phyloP scores from a whole-genome alignment of 2,113 vertebrate genomes.

The Tenrec ecaudatus region DNA sequence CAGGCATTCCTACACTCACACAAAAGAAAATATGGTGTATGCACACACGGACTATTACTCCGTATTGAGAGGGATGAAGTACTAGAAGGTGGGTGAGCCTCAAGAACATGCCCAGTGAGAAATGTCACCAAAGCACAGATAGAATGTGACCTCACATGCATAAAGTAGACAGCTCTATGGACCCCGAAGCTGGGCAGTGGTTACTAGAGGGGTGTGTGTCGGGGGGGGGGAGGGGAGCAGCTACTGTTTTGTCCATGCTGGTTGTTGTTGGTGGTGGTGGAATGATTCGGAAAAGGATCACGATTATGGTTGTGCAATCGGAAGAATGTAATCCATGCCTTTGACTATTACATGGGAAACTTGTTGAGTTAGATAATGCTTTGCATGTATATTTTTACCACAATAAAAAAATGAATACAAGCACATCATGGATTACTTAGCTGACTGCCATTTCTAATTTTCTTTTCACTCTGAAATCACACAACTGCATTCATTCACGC shows the following conservation, averaged over 20 bases:
- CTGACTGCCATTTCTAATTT: neutral
- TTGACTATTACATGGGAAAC: neutral
- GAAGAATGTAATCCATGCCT: neutral
- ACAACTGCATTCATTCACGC: neutral
- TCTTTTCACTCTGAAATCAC: neutral
- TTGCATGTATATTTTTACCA: neutral
- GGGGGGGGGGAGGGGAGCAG: neutral
- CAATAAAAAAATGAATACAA: neutral
- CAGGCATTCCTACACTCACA: no score
- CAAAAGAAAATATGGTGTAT: neutral
- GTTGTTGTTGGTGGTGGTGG: neutral
- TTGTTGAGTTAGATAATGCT: neutral
- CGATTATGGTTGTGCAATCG: neutral
- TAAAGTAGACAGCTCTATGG: neutral
- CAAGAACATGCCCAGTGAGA: neutral
- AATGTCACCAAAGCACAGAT: neutral
- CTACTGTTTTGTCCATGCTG: neutral
- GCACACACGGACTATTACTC: neutral
- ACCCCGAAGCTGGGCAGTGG: neutral
- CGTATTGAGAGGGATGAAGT: neutral
- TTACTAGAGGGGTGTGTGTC: neutral
- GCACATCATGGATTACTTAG: neutral
- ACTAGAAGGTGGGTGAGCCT: neutral
- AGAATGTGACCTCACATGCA: neutral
- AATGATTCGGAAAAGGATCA: neutral